Percentiles rank a stretch among this genome's conserved stretches.
Evolutionary conservation across 2,113 vertebrate genomes (phyloP).

Genomic region (Protobothrops flavoviridis): DNA sequence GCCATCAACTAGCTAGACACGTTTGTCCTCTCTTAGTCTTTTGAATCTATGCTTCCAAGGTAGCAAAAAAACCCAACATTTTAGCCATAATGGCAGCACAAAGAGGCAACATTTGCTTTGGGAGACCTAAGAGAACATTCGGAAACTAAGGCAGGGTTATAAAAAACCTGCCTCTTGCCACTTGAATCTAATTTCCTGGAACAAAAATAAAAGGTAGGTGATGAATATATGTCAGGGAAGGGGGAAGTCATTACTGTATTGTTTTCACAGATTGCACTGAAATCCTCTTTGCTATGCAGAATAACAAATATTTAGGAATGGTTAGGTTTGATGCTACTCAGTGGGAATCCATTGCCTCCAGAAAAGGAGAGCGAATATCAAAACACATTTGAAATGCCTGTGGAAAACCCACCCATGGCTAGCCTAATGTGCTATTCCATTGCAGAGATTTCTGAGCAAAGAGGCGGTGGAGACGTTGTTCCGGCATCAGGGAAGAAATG

Average conservation of each 20-base stretch:
- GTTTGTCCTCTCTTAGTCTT: not conserved
- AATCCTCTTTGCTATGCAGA: constrained; percentile 21
- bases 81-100: not conserved
- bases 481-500: not conserved
- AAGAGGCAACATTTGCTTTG: not conserved
- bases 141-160: not conserved
- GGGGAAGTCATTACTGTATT: constrained; percentile 18
- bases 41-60: not conserved
- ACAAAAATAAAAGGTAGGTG: not conserved
- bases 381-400: constrained; percentile 43
- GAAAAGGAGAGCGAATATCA: constrained; percentile 25
- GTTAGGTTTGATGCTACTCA: constrained; percentile 31
- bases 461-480: constrained; percentile 31
- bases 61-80: not conserved
- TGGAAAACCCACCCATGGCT: constrained; percentile 30
- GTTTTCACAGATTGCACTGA: constrained; percentile 23
- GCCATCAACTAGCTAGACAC: not conserved
- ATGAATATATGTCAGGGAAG: not conserved
- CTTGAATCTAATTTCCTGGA: not conserved
- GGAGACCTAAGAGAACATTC: not conserved
- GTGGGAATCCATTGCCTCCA: constrained; percentile 33
- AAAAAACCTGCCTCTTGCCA: not conserved
- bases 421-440: constrained; percentile 41
- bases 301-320: constrained; percentile 28
- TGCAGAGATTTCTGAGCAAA: constrained; percentile 20